Conservation (phyloP, 2,797 vertebrate species). For the Darevskia mixta region DNA sequence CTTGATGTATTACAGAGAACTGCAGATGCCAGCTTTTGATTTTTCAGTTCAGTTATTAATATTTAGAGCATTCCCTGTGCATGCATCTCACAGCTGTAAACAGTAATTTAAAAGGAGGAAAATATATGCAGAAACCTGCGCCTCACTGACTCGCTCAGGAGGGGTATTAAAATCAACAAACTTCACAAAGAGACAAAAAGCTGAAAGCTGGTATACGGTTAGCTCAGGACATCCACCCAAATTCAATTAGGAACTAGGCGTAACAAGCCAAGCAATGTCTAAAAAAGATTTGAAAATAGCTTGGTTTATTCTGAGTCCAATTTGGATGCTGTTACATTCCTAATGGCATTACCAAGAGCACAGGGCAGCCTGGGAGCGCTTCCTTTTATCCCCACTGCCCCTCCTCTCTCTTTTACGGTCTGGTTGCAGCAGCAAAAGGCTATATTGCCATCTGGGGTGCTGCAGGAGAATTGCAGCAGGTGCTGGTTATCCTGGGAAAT, state of each 20-base stretch:
- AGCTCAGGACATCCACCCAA: background rate
- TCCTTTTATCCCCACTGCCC: too few relatives aligned
- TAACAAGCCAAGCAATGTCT: background rate
- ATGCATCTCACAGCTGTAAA: background rate
- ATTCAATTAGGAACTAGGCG: too few relatives aligned
- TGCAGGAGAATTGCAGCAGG: too few relatives aligned
- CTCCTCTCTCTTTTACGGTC: too few relatives aligned
- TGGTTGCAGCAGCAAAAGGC: too few relatives aligned
- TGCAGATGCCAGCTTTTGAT: background rate
- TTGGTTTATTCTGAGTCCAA: background rate
- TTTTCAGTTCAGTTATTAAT: constrained; percentile 24
- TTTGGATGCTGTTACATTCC: too few relatives aligned
- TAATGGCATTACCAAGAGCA: too few relatives aligned
- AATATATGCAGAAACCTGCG: background rate
- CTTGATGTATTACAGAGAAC: background rate
- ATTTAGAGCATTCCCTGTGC: background rate
- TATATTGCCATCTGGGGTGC: too few relatives aligned
- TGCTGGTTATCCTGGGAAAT: too few relatives aligned
- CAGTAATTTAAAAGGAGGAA: background rate
- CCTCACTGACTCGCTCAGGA: background rate
- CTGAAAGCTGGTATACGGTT: background rate
- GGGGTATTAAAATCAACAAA: background rate
- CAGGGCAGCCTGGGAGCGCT: too few relatives aligned
- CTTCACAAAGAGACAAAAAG: background rate
- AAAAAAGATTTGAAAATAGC: background rate